These are phyloP conservation scores for Cyprinodon diabolis DNA, from an alignment of 2,797 vertebrate species.

Conservation along the genomic window DNA sequence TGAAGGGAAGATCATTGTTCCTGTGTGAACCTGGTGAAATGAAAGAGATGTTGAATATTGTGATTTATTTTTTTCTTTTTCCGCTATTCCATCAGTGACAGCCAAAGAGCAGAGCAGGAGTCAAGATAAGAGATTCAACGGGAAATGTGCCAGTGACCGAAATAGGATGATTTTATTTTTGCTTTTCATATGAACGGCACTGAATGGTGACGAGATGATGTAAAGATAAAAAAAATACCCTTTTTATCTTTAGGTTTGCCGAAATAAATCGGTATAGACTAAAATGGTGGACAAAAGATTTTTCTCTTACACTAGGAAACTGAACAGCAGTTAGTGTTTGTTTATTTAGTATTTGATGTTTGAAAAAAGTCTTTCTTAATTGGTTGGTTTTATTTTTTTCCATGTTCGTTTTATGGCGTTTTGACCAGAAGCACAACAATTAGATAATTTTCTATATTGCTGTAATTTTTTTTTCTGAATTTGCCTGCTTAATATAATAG, in stretches of 20 bases:
- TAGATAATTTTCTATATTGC: no score
- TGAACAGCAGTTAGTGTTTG: neutral
- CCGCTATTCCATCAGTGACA: constrained; percentile 21
- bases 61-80: constrained; percentile 22
- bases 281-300: neutral
- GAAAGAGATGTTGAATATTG: constrained; percentile 34
- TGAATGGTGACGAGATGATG: neutral
- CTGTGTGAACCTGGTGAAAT: constrained; percentile 40
- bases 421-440: no score
- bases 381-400: no score
- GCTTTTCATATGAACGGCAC: neutral
- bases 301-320: neutral
- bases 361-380: neutral
- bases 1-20: constrained; percentile 44
- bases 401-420: no score
- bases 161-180: neutral
- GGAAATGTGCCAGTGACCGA: neutral
- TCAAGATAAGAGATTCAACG: neutral
- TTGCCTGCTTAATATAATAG: no score
- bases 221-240: neutral
- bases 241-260: neutral
- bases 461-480: no score
- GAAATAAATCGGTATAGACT: neutral
- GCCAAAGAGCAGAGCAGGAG: constrained; percentile 33
- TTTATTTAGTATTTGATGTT: neutral